Evolutionary conservation across 2,113 vertebrate species (phyloP).

Genomic region (Aegithalos caudatus): DNA sequence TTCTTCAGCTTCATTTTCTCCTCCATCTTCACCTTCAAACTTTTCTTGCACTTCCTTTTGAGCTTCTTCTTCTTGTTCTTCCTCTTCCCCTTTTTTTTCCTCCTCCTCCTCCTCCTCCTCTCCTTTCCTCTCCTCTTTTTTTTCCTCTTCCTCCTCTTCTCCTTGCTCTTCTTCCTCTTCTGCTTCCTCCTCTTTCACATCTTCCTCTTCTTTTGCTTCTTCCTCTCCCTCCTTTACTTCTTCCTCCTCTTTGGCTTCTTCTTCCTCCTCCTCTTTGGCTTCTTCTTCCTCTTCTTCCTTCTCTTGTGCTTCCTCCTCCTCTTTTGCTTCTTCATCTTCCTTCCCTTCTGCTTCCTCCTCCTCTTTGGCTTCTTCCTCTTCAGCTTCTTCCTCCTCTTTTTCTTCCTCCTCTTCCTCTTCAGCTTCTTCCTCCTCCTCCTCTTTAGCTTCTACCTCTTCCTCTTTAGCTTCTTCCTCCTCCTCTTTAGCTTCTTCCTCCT

Average conservation of each 20-base stretch:
- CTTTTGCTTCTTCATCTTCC: background rate
- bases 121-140: background rate
- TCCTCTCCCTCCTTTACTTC: background rate
- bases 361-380: background rate
- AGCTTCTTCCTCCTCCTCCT: background rate
- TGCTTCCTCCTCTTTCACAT: background rate
- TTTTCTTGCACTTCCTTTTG: slow-evolving; percentile 49
- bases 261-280: background rate
- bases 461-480: accelerated
- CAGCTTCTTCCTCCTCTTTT: background rate
- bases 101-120: background rate
- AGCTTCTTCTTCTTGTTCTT: background rate
- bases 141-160: background rate
- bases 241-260: background rate
- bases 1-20: background rate
- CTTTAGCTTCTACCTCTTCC: accelerated
- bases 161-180: background rate
- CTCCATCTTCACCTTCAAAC: background rate
- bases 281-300: background rate
- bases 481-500: background rate
- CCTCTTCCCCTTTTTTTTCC: background rate
- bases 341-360: background rate
- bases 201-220: background rate
- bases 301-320: background rate
- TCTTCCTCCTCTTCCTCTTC: background rate